These are phyloP conservation scores for Peucedramus taeniatus DNA, from an alignment of 2,113 vertebrate genomes.

Conservation along the genomic window DNA sequence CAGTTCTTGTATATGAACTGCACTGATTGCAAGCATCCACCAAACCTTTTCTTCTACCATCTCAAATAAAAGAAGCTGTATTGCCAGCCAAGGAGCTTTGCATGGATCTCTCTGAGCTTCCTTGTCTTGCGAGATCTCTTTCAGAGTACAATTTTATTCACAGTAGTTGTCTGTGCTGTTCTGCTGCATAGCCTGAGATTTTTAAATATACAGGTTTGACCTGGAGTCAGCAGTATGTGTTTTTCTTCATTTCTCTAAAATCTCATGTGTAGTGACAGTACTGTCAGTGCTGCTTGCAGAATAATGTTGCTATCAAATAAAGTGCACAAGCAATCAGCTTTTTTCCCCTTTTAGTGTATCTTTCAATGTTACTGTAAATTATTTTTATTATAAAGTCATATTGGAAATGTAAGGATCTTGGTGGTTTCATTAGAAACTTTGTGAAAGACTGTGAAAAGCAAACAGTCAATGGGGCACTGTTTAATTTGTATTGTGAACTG, in stretches of 20 bases:
- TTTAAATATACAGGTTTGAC: background rate
- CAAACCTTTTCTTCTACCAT: background rate
- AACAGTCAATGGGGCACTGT: background rate
- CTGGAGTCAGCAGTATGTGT: fast-evolving
- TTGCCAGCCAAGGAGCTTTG: background rate
- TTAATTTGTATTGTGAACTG: background rate
- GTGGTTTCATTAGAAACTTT: background rate
- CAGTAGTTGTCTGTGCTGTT: background rate
- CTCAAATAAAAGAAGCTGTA: background rate
- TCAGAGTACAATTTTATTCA: background rate
- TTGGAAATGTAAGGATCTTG: background rate
- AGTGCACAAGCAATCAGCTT: background rate
- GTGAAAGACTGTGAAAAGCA: background rate
- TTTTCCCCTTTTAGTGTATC: background rate
- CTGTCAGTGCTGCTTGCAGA: background rate
- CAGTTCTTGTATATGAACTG: background rate
- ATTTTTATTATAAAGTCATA: background rate
- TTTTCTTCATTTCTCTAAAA: background rate
- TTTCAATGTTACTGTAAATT: background rate
- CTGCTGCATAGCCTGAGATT: background rate
- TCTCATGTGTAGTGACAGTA: background rate
- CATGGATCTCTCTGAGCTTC: background rate
- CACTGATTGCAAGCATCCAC: background rate
- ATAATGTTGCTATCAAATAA: background rate
- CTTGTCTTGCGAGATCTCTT: background rate